A percentile compares a stretch with the other conserved stretches of the same genome.
phyloP scores from a whole-genome alignment of 1,140 invertebrate species.

The Sarcophaga peregrina region DNA sequence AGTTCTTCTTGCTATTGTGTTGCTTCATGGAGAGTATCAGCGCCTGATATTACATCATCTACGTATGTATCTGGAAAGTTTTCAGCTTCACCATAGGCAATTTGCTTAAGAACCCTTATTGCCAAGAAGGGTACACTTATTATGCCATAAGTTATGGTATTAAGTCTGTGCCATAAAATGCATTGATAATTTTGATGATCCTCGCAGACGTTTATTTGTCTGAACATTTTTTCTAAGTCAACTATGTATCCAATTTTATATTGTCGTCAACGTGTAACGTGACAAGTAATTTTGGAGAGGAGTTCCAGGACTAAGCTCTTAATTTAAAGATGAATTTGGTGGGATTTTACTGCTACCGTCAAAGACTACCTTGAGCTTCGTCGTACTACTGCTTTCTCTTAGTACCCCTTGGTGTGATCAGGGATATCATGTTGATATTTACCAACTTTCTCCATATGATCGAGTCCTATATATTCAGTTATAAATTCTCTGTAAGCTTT shows the following conservation, averaged over 20 bases:
- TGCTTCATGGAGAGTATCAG: constrained; percentile 56
- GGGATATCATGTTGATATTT: no score
- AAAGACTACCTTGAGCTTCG: no score
- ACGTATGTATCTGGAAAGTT: constrained; percentile 62
- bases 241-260: neutral
- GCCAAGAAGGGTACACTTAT: constrained; percentile 52
- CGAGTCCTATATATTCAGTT: no score
- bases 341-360: no score
- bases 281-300: no score
- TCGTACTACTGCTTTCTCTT: no score
- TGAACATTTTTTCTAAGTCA: constrained; percentile 29
- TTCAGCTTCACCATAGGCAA: constrained; percentile 54
- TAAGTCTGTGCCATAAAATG: constrained; percentile 48
- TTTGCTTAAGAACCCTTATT: constrained; percentile 53
- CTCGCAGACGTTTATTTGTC: neutral
- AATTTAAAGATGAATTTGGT: no score
- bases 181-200: constrained; percentile 15
- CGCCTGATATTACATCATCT: constrained; percentile 66
- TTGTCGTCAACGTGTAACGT: neutral
- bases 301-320: no score
- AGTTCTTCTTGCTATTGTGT: constrained; percentile 47
- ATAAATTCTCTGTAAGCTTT: no score
- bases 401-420: no score
- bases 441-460: no score
- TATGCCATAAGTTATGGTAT: constrained; percentile 59